Conservation (phyloP, 1,140 invertebrate species). For the Nephila pilipes region DNA sequence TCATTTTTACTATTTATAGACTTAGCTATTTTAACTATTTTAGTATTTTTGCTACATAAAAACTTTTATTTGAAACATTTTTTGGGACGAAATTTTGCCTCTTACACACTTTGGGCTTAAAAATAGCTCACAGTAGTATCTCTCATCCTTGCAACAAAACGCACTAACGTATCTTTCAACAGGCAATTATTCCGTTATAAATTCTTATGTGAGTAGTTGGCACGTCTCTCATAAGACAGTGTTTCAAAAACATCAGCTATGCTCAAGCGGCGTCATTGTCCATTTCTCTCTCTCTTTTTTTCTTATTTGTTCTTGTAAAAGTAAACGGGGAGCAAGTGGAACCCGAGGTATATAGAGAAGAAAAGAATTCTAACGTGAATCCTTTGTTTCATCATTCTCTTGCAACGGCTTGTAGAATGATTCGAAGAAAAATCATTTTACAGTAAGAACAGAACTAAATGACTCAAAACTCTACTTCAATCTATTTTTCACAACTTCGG, state of each 20-base stretch:
- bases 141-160: background rate
- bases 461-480: too few species aligned
- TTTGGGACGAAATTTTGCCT: background rate
- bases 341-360: background rate
- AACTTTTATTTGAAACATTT: background rate
- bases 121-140: background rate
- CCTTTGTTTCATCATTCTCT: background rate
- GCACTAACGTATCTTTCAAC: background rate
- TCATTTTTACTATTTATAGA: background rate
- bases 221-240: background rate
- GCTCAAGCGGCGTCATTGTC: background rate
- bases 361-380: background rate
- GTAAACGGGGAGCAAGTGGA: background rate
- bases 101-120: background rate
- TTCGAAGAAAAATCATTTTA: background rate
- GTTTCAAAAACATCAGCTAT: background rate
- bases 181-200: slow-evolving; percentile 13
- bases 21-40: too few species aligned
- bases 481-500: too few species aligned
- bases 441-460: background rate
- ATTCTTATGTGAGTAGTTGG: background rate
- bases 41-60: too few species aligned
- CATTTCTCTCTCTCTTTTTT: background rate
- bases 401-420: background rate
- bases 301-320: background rate